Conservation (phyloP, 2,113 vertebrate genomes). For the Stigmatopora argus region DNA sequence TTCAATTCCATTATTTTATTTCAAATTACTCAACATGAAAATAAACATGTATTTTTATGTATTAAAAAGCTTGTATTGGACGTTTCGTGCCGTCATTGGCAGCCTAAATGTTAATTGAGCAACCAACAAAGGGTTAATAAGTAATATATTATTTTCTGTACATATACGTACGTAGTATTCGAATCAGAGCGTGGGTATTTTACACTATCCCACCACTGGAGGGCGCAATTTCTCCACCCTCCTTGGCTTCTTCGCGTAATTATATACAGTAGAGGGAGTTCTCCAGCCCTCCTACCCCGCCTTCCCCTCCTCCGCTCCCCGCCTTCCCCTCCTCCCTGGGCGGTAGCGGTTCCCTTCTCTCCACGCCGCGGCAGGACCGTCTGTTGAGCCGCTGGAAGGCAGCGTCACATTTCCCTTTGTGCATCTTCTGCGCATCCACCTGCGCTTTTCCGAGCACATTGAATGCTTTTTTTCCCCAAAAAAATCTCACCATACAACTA, state of each 20-base stretch:
- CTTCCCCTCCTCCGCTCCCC: background rate
- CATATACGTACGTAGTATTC: background rate
- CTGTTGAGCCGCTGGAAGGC: constrained; percentile 32
- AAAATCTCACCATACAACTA: no score
- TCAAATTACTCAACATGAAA: no score
- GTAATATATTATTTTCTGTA: no score
- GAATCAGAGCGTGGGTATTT: background rate
- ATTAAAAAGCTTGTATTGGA: no score
- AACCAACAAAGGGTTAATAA: no score
- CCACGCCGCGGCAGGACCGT: constrained; percentile 41
- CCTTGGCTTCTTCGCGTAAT: background rate
- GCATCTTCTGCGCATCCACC: constrained; percentile 44
- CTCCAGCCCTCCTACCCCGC: constrained; percentile 7
- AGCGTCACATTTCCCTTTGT: constrained; percentile 32
- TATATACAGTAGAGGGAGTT: background rate
- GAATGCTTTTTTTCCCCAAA: no score
- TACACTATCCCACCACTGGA: background rate
- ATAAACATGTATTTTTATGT: no score
- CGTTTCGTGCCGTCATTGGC: no score
- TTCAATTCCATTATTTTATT: no score
- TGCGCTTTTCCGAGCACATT: constrained; percentile 43
- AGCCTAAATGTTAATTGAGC: no score
- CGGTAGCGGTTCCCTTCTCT: constrained; percentile 19
- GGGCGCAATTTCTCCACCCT: constrained; percentile 33
- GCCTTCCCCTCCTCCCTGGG: constrained; percentile 24